A percentile compares a stretch with the other conserved stretches of the same genome.
Evolutionary conservation across 2,888 invertebrate species (phyloP).

Genomic region (Lymantria dispar): DNA sequence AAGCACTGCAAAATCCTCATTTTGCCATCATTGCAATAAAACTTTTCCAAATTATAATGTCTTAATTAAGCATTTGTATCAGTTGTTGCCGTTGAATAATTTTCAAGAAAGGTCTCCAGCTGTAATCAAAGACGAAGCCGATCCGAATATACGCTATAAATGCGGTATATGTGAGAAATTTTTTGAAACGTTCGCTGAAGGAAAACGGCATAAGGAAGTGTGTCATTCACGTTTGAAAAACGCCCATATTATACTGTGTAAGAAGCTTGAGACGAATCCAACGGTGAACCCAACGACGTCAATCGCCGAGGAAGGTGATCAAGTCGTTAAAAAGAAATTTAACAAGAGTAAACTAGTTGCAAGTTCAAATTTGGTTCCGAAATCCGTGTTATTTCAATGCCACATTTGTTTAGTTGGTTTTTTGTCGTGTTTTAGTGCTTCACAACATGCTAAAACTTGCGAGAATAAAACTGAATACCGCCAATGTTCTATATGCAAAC

Average conservation of each 20-base stretch:
- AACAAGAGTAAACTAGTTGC: constrained; percentile 4
- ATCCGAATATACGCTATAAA: constrained; percentile 3
- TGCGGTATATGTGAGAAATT: constrained; percentile 5
- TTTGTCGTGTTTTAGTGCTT: constrained; percentile 20
- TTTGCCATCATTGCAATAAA: constrained; percentile 49
- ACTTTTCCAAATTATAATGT: constrained; percentile 39
- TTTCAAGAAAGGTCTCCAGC: constrained; percentile 1
- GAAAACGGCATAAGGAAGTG: not conserved
- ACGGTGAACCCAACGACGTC: not conserved
- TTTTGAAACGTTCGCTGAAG: not conserved
- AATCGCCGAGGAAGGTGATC: not conserved
- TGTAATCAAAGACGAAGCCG: not conserved
- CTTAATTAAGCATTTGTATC: constrained; percentile 50
- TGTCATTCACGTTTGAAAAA: not conserved
- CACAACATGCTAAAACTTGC: constrained; percentile 22
- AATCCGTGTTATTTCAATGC: constrained; percentile 41
- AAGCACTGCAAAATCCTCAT: constrained; percentile 16
- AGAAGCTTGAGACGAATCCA: not conserved
- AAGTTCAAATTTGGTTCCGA: constrained; percentile 26
- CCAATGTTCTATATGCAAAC: constrained; percentile 37
- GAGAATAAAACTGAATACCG: not conserved
- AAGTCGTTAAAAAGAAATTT: not conserved
- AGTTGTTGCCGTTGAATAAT: constrained; percentile 36
- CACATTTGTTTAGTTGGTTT: constrained; percentile 38
- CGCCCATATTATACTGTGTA: constrained; percentile 2